These are phyloP conservation scores for Drosophila santomea DNA, from an alignment of 1,140 invertebrate species.

Conservation along the genomic window DNA sequence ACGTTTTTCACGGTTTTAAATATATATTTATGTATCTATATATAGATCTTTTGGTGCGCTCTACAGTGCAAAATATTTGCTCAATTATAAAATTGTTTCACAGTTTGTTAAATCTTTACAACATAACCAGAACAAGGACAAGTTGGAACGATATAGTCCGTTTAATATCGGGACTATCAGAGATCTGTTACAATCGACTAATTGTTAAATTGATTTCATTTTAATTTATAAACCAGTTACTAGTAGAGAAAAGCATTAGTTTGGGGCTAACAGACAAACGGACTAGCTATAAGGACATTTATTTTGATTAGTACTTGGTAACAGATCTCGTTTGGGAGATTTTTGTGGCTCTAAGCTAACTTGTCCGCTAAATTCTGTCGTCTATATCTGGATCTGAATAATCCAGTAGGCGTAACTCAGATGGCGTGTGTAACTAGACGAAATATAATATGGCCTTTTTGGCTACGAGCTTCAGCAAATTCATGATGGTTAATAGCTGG, in stretches of 20 bases:
- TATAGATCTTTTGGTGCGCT: slow-evolving; percentile 60
- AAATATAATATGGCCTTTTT: slow-evolving; percentile 25
- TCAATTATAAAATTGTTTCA: slow-evolving; percentile 76
- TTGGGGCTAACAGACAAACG: not conserved
- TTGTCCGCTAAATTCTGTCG: slow-evolving; percentile 5
- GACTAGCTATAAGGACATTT: not conserved
- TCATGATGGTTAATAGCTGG: slow-evolving; percentile 36
- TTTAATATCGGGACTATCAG: slow-evolving; percentile 8
- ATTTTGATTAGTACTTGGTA: not conserved
- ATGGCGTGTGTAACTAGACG: slow-evolving; percentile 20
- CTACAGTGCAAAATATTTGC: slow-evolving; percentile 81
- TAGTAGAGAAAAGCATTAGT: too few species aligned
- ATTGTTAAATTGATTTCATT: too few species aligned
- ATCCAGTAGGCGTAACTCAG: slow-evolving; percentile 33
- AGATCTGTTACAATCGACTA: slow-evolving; percentile 9
- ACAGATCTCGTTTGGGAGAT: not conserved
- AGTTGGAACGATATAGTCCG: slow-evolving; percentile 30
- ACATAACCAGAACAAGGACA: slow-evolving; percentile 16
- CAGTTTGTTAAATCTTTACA: slow-evolving; percentile 54
- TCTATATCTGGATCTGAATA: slow-evolving; percentile 15
- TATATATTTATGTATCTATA: slow-evolving; percentile 25
- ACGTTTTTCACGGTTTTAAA: slow-evolving; percentile 32
- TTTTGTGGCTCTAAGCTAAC: slow-evolving; percentile 25
- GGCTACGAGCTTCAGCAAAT: slow-evolving; percentile 59
- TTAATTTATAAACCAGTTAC: too few species aligned